phyloP scores from a whole-genome alignment of 1,140 invertebrate species.

The Pararge aegeria region DNA sequence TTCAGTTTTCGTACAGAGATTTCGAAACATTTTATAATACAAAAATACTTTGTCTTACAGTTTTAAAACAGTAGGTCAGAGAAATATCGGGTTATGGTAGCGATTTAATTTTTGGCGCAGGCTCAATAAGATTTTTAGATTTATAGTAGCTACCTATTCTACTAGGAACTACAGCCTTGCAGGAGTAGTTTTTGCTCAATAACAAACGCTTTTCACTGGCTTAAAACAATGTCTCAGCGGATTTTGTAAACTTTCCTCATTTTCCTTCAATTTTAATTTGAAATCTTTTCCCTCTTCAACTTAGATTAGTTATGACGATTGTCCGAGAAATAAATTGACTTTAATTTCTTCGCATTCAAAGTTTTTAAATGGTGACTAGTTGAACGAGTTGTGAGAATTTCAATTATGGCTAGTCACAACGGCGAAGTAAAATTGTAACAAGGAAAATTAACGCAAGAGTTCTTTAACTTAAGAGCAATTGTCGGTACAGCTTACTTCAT shows the following conservation, averaged over 20 bases:
- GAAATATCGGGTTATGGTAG: too few species aligned
- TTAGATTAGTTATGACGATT: slow-evolving; percentile 11
- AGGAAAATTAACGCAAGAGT: too few species aligned
- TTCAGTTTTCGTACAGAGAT: neutral
- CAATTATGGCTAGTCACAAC: too few species aligned
- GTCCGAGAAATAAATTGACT: neutral
- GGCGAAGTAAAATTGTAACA: too few species aligned
- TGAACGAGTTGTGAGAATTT: neutral
- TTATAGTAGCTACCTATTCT: slow-evolving; percentile 12
- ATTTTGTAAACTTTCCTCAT: slow-evolving; percentile 14
- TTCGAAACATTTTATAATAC: too few species aligned
- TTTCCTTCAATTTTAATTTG: slow-evolving; percentile 17
- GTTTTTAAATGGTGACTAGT: slow-evolving; percentile 1
- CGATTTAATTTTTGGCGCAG: slow-evolving; percentile 21
- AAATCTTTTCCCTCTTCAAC: slow-evolving; percentile 11
- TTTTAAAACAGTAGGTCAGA: too few species aligned
- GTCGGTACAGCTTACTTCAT: too few species aligned
- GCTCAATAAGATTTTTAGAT: slow-evolving; percentile 24
- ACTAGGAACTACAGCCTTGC: neutral
- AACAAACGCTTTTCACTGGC: slow-evolving; percentile 9
- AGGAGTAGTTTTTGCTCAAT: slow-evolving; percentile 12
- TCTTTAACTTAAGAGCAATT: too few species aligned
- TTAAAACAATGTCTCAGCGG: slow-evolving; percentile 6
- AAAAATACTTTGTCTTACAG: too few species aligned
- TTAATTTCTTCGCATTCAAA: neutral